These are phyloP conservation scores for Dioctria rufipes DNA, from an alignment of 2,888 invertebrate genomes.

Conservation along the genomic window DNA sequence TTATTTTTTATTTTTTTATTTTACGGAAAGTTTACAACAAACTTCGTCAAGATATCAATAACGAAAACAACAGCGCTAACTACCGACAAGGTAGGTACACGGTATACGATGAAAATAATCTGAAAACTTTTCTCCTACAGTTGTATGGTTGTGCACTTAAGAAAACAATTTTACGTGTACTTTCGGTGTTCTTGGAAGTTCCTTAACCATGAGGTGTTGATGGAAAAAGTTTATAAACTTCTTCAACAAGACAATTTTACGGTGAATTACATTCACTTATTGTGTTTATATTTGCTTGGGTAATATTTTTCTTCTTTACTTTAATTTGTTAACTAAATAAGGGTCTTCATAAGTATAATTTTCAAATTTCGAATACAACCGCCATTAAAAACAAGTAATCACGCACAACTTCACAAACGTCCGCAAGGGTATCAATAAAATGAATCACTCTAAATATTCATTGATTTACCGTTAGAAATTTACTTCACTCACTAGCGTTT, in stretches of 20 bases:
- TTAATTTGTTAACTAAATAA: no score
- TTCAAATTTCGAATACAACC: background rate
- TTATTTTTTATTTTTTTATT: no score
- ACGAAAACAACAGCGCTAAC: constrained; percentile 21
- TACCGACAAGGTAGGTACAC: background rate
- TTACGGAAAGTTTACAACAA: constrained; percentile 25
- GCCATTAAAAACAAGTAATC: background rate
- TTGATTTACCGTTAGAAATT: background rate
- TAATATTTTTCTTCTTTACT: no score
- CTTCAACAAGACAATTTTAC: constrained; percentile 18
- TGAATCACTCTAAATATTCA: background rate
- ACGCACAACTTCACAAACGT: background rate
- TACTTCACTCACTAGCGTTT: constrained; percentile 17
- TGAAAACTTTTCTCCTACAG: constrained; percentile 7
- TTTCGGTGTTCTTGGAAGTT: background rate
- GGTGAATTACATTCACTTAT: constrained; percentile 19
- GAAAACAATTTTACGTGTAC: background rate
- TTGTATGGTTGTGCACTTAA: background rate
- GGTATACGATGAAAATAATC: constrained; percentile 1
- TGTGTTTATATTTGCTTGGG: no score
- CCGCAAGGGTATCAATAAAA: background rate
- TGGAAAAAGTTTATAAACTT: background rate
- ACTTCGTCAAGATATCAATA: constrained; percentile 19
- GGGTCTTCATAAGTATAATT: no score
- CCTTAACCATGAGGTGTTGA: background rate